These are phyloP conservation scores for Resseliella maxima DNA, from an alignment of 2,888 invertebrate species.

Conservation along the genomic window DNA sequence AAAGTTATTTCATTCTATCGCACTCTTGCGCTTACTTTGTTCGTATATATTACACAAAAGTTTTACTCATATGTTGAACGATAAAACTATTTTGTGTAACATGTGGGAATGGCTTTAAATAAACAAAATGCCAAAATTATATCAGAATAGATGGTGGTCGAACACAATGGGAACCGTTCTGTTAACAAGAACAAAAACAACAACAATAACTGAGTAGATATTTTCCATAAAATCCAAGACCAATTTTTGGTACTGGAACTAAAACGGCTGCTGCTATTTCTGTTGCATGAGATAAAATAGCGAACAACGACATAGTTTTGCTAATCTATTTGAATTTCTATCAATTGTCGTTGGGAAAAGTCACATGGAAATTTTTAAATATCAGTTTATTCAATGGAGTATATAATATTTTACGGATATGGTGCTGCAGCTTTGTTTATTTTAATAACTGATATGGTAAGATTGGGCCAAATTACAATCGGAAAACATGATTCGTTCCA, in stretches of 20 bases:
- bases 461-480: neutral
- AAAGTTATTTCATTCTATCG: neutral
- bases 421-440: neutral
- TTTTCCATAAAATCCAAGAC: neutral
- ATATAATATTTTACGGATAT: neutral
- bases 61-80: conserved; percentile 6
- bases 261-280: neutral
- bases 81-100: neutral
- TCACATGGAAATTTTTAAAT: neutral
- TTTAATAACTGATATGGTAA: neutral
- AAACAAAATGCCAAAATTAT: neutral
- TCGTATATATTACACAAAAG: neutral
- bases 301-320: neutral
- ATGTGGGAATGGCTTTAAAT: neutral
- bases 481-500: neutral
- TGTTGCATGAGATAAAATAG: neutral
- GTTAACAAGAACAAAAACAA: conserved; percentile 8
- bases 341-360: neutral
- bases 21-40: neutral
- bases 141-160: neutral
- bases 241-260: too few relatives aligned
- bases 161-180: neutral
- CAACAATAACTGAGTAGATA: neutral
- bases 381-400: neutral
- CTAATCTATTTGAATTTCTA: neutral